Evolutionary conservation across 2,888 invertebrate species (phyloP).

Genomic region (Drosophila pullipes): DNA sequence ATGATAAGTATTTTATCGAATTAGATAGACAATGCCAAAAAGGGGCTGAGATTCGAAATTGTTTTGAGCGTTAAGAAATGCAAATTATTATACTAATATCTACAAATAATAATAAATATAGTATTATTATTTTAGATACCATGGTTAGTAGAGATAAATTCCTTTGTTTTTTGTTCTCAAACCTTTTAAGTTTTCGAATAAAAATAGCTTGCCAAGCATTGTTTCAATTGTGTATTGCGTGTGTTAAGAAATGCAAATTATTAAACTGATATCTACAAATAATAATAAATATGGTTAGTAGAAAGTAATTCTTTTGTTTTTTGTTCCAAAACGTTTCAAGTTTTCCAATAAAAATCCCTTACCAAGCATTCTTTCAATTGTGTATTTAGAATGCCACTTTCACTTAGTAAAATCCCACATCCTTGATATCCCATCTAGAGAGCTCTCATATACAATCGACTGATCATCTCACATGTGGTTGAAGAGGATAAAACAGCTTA

Average conservation of each 20-base stretch:
- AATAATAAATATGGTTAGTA: background rate
- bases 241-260: background rate
- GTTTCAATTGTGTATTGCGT: background rate
- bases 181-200: background rate
- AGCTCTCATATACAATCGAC: slow-evolving; percentile 14
- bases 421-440: background rate
- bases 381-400: slow-evolving; percentile 1
- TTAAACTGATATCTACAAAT: background rate
- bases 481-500: slow-evolving; percentile 35
- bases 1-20: background rate
- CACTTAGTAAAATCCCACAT: background rate
- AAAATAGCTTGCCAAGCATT: background rate
- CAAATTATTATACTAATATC: background rate
- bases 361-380: background rate
- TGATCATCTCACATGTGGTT: slow-evolving; percentile 37
- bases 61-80: background rate
- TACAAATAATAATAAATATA: background rate
- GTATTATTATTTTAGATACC: background rate
- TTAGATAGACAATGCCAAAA: background rate
- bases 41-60: background rate
- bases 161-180: background rate
- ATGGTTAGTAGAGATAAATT: background rate
- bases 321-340: background rate
- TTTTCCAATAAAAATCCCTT: background rate
- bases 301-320: background rate